Conservation (phyloP, 2,888 invertebrate genomes). For the Rhaphigaster nebulosa region DNA sequence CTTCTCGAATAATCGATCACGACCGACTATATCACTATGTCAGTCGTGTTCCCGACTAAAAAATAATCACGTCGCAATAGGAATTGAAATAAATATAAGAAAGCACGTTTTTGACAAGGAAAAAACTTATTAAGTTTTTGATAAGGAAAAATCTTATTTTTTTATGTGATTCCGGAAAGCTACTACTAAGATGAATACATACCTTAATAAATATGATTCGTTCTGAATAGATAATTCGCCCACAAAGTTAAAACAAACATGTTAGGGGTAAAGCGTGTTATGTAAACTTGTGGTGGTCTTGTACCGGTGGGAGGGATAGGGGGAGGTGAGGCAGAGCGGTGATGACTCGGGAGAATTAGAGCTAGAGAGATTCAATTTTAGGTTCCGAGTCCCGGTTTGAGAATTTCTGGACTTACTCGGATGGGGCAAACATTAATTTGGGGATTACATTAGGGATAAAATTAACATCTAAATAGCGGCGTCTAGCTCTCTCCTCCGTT, state of each 20-base stretch:
- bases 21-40: no score
- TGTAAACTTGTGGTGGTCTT: not conserved
- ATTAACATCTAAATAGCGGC: slow-evolving; percentile 39
- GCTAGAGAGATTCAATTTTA: slow-evolving; percentile 46
- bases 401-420: slow-evolving; percentile 39
- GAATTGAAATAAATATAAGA: no score
- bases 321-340: not conserved
- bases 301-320: no score
- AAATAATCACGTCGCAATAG: no score
- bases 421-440: slow-evolving; percentile 48
- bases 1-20: no score
- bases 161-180: no score
- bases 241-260: not conserved
- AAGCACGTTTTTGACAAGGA: no score
- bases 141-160: no score
- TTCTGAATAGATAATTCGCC: not conserved
- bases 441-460: slow-evolving; percentile 49
- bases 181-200: no score
- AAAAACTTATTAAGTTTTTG: no score
- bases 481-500: not conserved
- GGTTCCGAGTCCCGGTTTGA: not conserved
- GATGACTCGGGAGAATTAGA: slow-evolving; percentile 23
- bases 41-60: no score
- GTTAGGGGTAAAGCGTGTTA: not conserved
- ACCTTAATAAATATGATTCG: not conserved